Evolutionary conservation across 1,140 invertebrate genomes (phyloP).

Genomic region (Halesus radiatus): DNA sequence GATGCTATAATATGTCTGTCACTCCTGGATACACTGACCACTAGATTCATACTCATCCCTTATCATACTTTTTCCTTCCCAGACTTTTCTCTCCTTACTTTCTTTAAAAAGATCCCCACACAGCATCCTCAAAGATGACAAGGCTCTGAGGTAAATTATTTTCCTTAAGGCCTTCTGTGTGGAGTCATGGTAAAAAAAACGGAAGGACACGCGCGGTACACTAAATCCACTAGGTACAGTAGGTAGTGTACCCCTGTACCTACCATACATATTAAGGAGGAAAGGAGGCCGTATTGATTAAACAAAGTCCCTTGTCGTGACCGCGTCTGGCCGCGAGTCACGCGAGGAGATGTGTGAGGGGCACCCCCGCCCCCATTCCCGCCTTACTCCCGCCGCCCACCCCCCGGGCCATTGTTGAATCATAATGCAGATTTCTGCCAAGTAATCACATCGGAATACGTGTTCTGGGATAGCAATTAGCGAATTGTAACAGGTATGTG

Average conservation of each 20-base stretch:
- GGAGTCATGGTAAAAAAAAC: no score
- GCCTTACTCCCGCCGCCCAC: neutral
- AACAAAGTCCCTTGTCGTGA: conserved; percentile 38
- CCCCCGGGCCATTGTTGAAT: neutral
- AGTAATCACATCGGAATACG: neutral
- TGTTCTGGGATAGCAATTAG: no score
- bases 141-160: no score
- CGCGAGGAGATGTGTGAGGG: conserved; percentile 38
- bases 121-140: no score
- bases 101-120: no score
- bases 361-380: neutral
- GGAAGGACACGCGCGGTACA: neutral
- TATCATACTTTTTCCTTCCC: no score
- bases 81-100: no score
- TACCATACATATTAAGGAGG: conserved; percentile 14
- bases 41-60: no score
- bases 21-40: no score
- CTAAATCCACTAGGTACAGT: no score
- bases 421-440: conserved; percentile 17
- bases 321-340: conserved; percentile 33
- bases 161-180: no score
- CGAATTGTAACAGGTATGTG: neutral
- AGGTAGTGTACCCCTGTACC: neutral
- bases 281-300: conserved; percentile 37
- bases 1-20: no score